Evolutionary conservation across 2,797 vertebrate genomes (phyloP).

Genomic region (Rousettus madagascariensis): DNA sequence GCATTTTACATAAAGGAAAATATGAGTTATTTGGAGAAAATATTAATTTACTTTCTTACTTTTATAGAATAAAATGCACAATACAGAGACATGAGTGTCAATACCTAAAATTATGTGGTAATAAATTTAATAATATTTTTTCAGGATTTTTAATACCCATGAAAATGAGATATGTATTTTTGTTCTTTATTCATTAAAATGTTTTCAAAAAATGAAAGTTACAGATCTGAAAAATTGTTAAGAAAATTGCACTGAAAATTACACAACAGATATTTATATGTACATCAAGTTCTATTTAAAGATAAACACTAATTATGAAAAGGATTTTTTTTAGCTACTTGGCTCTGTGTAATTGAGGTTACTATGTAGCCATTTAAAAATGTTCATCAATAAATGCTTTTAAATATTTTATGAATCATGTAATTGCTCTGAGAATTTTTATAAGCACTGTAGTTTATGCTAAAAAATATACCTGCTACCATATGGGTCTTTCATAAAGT

Average conservation of each 20-base stretch:
- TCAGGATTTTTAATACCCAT: neutral
- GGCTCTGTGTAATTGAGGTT: conserved; percentile 4
- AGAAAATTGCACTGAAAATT: conserved; percentile 27
- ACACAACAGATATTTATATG: neutral
- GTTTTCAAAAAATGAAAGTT: neutral
- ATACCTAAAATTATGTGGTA: neutral
- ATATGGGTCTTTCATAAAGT: neutral
- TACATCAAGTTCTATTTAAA: conserved; percentile 38
- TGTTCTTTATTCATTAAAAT: neutral
- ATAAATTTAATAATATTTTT: neutral
- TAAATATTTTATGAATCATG: conserved; percentile 62
- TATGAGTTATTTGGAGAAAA: neutral
- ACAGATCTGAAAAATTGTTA: neutral
- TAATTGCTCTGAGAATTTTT: conserved; percentile 49
- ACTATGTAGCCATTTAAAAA: conserved; percentile 21
- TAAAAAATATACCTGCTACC: neutral
- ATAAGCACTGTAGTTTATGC: neutral
- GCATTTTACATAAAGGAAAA: neutral
- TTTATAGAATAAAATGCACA: neutral
- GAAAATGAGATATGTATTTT: neutral
- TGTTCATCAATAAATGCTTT: conserved; percentile 11
- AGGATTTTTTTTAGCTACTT: conserved; percentile 38
- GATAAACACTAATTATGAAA: conserved; percentile 29
- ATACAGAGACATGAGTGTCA: neutral
- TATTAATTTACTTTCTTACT: neutral